Percentiles rank a stretch among this genome's conserved stretches.
Evolutionary conservation across 2,113 vertebrate genomes (phyloP).

Genomic region (Mesocricetus auratus): DNA sequence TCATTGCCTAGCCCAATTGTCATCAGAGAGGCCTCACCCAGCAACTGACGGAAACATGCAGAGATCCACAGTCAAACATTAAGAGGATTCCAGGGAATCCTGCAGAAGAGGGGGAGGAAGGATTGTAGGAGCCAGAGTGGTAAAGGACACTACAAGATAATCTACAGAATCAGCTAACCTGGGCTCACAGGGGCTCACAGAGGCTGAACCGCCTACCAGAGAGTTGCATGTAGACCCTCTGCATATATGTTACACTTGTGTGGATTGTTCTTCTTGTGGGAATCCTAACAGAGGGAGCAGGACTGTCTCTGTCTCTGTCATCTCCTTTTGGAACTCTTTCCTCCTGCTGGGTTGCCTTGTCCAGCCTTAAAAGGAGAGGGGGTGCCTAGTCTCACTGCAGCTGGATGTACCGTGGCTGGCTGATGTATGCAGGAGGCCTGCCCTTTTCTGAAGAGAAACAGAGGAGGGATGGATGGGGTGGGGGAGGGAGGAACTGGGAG

Average conservation of each 20-base stretch:
- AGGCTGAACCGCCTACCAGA: neutral
- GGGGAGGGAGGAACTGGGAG: neutral
- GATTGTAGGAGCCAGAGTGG: neutral
- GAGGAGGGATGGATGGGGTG: too few species aligned
- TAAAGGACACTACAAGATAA: neutral
- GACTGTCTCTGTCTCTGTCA: neutral
- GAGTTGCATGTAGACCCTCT: neutral
- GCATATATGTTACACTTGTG: neutral
- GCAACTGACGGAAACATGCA: neutral
- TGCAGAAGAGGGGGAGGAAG: neutral
- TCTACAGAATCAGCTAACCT: neutral
- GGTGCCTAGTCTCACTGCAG: neutral
- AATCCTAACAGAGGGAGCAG: neutral
- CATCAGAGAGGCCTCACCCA: neutral
- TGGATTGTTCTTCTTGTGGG: neutral
- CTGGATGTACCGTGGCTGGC: neutral
- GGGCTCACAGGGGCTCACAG: neutral
- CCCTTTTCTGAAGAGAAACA: neutral
- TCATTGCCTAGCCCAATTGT: neutral
- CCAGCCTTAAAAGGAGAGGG: neutral
- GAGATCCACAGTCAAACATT: neutral
- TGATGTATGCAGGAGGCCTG: neutral
- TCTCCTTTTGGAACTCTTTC: neutral
- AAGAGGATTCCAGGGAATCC: neutral
- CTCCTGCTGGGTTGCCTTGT: neutral